Evolutionary conservation across 2,888 invertebrate genomes (phyloP), one percentile per base, ranked within the genome.

Genomic region (Epinotia bilunana): DNA sequence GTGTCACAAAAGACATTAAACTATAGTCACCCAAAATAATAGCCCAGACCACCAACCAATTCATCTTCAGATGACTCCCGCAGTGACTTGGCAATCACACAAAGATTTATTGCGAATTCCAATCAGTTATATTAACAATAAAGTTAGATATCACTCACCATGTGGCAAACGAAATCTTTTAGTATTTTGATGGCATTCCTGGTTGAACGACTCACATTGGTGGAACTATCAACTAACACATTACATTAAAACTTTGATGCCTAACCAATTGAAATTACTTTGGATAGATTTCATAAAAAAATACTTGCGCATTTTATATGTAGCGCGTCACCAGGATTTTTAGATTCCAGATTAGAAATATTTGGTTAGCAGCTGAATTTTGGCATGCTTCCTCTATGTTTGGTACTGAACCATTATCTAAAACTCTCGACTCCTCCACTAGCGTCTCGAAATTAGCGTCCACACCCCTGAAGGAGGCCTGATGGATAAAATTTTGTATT

Each of bases 21-120:
- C 39, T 55, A 55, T 23, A 46, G 55, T 64, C 72, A 57, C 43
- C 28, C 20, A 43, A 28, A 69, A 57, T 68, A 53, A 62, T 77
- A 75, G 77, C 73, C 46, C 49, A 12, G 68, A 76, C 68, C 57
- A 76, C 68, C 53, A 13, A 33, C 9, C 64, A 46, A 72, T 72
- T 65, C 46, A 49, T 72, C 64, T 65, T 58, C 46, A 64, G 23
- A 18, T 28, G 62, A 78, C 78, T 80, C 78, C 77, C 77, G 76
- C 78, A 79, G 78, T 79, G 77, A 76, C 84, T 86, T 86, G 86
- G 86, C 84, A 80, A 84, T 83, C 81, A 82, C 78, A 78, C 60
- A 76, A 79, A 83, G 87, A 89, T 90, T 90, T 90, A 91, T 89
- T 87, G 86, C 86, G 77, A 87, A 90, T 89, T 86, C 87, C 87